Percentiles rank a stretch among this genome's conserved stretches.
Conservation (phyloP, 2,113 vertebrate species). For the Caretta caretta region DNA sequence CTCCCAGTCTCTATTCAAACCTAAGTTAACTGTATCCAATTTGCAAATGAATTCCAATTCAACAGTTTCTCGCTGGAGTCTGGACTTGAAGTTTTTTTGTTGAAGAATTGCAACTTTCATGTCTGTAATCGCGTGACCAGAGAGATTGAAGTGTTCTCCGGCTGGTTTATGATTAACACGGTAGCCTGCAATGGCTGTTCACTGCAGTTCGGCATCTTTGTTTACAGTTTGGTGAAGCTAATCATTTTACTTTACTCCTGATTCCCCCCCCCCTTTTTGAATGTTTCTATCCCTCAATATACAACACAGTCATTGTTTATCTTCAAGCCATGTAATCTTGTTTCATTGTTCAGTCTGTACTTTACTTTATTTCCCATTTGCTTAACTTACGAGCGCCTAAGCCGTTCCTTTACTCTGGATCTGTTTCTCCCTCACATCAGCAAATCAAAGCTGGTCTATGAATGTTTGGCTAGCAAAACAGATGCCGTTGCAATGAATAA, state of each 20-base stretch:
- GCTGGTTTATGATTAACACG: neutral
- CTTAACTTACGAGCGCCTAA: too few relatives aligned
- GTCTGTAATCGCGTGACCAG: too few relatives aligned
- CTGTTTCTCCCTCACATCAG: neutral
- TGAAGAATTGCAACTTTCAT: too few relatives aligned
- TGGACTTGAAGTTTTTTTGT: too few relatives aligned
- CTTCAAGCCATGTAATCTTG: neutral
- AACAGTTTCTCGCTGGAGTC: too few relatives aligned
- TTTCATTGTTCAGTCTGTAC: conserved; percentile 1
- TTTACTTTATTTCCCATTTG: neutral
- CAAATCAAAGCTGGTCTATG: neutral
- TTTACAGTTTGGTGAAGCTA: neutral
- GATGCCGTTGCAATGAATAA: conserved; percentile 37
- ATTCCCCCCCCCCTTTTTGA: neutral
- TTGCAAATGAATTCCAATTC: too few relatives aligned
- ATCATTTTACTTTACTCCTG: neutral
- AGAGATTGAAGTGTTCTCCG: too few relatives aligned
- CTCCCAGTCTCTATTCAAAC: too few relatives aligned
- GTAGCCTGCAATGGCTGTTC: neutral
- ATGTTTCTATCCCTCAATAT: neutral
- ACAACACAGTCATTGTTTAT: neutral
- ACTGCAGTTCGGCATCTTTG: neutral
- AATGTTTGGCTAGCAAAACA: neutral
- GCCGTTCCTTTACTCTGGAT: too few relatives aligned
- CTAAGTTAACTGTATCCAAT: too few relatives aligned